Conservation (phyloP, 2,797 vertebrate species). For the Falco biarmicus region DNA sequence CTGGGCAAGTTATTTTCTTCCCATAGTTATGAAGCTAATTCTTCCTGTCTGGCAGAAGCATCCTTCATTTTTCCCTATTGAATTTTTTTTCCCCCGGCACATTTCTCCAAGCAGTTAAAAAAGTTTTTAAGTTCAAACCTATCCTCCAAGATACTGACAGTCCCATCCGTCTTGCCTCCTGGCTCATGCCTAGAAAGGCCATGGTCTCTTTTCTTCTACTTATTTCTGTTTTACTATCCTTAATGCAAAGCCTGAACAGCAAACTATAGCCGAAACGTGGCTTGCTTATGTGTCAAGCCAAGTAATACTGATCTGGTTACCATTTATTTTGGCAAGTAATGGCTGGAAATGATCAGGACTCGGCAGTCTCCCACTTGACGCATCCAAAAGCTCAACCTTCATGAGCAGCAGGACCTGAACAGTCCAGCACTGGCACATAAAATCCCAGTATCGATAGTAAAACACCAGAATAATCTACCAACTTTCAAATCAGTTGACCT, state of each 20-base stretch:
- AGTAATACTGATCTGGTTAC: background rate
- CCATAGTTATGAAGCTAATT: background rate
- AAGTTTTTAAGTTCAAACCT: background rate
- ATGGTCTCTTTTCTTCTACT: background rate
- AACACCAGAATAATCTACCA: background rate
- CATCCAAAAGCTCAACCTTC: background rate
- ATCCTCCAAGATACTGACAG: background rate
- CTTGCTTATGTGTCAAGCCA: background rate
- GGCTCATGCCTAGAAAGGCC: background rate
- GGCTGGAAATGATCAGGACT: background rate
- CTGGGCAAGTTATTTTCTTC: background rate
- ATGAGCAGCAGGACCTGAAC: background rate
- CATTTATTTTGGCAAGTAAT: slow-evolving; percentile 3
- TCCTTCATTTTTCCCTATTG: slow-evolving; percentile 5
- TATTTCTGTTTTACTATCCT: background rate
- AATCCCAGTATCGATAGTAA: background rate
- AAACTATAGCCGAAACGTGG: background rate
- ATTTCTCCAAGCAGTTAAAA: slow-evolving; percentile 17
- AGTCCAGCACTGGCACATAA: background rate
- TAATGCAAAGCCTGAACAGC: background rate
- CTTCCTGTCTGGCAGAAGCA: background rate
- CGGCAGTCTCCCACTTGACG: background rate
- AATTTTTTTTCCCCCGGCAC: background rate
- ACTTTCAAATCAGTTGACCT: background rate
- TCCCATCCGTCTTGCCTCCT: slow-evolving; percentile 31